Conservation (phyloP, 1,140 invertebrate genomes). For the Mactra quadrangularis region DNA sequence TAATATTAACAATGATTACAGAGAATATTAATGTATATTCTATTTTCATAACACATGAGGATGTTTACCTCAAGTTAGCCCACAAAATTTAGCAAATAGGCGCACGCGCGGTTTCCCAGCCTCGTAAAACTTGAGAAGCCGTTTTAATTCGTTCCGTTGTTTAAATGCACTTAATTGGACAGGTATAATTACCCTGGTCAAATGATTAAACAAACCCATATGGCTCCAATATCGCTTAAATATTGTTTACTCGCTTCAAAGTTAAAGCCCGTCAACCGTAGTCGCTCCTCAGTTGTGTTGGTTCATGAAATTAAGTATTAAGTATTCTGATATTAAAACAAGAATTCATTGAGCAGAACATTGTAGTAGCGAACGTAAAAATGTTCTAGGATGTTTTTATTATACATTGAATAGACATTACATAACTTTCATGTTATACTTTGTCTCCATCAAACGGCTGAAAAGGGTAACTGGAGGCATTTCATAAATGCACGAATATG, state of each 20-base stretch:
- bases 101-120: constrained; percentile 15
- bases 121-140: constrained; percentile 1
- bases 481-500: no score
- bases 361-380: no score
- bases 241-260: constrained; percentile 29
- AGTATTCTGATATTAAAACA: no score
- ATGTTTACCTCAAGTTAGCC: neutral
- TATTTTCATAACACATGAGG: neutral
- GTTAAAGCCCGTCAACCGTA: no score
- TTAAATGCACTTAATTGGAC: constrained; percentile 25
- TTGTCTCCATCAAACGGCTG: no score
- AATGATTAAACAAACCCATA: constrained; percentile 26
- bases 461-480: no score
- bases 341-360: no score
- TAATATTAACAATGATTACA: constrained; percentile 18
- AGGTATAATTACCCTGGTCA: constrained; percentile 18
- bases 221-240: constrained; percentile 35
- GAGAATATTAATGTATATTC: constrained; percentile 21
- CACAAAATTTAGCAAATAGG: constrained; percentile 22
- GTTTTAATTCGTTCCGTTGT: constrained; percentile 15
- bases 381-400: no score
- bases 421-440: no score
- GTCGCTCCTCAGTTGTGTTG: no score
- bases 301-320: no score
- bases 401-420: no score